Conservation (phyloP, 2,888 invertebrate genomes). For the Sussaba pulchella region DNA sequence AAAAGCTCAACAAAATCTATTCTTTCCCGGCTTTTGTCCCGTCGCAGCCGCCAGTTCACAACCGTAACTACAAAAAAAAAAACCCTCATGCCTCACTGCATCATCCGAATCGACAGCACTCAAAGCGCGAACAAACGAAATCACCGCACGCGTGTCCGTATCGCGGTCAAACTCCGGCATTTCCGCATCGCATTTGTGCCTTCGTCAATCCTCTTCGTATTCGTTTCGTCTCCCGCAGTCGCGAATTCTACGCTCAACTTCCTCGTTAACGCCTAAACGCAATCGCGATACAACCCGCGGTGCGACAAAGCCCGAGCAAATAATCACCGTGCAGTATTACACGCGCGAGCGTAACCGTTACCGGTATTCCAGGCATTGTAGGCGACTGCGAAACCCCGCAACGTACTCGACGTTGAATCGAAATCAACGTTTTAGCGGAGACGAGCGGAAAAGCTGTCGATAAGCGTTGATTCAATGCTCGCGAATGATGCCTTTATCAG, state of each 20-base stretch:
- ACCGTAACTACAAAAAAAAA: constrained; percentile 6
- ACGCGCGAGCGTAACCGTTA: neutral
- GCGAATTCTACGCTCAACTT: constrained; percentile 11
- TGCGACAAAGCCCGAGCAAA: constrained; percentile 25
- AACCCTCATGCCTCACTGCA: neutral
- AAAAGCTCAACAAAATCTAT: too few relatives aligned
- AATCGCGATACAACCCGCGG: constrained; percentile 19
- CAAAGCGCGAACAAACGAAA: constrained; percentile 22
- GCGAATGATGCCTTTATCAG: constrained; percentile 72
- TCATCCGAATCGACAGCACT: constrained; percentile 15
- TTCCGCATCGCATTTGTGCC: constrained; percentile 29
- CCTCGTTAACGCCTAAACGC: constrained; percentile 13
- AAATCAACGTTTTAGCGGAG: too few relatives aligned
- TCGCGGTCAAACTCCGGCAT: constrained; percentile 12
- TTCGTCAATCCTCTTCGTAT: constrained; percentile 4
- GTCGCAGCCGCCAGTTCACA: neutral
- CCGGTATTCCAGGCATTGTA: neutral
- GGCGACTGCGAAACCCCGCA: neutral
- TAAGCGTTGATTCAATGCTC: constrained; percentile 33
- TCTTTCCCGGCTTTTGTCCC: constrained; percentile 12
- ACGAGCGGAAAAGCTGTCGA: constrained; percentile 22
- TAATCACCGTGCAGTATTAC: constrained; percentile 2
- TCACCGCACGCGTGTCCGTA: constrained; percentile 26
- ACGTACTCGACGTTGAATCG: constrained; percentile 22
- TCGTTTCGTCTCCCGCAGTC: constrained; percentile 30